Base-by-base conservation (phyloP, 2,797 vertebrate genomes). In the Poecile montanus region DNA sequence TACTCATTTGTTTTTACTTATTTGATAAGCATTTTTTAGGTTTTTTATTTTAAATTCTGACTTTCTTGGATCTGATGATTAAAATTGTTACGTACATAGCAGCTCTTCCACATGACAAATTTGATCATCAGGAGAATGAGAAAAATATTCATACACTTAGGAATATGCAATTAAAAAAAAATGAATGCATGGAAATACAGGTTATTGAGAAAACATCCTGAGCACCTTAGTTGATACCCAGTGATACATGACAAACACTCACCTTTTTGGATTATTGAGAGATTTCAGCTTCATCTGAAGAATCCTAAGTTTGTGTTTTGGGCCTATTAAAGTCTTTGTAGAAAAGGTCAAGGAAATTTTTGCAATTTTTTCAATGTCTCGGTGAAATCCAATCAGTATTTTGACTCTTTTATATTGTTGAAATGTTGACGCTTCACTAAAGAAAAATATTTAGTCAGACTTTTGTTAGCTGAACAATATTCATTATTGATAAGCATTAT, bases 241-340 rank as follows among this genome's bases (percentile, higher is more conserved):
- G 56, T n/a, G 38, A 36, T 38, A 26, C 0, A 2, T 25, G 30
- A 67, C 22, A 45, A 53, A 67, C 53, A 88, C 96, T 96, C 95
- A 98, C 98, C 98, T 98, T 85, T 97, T 76, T 67, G 97, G 95
- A 45, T 97, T 54, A 53, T 96, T 98, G 48, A 98, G 89, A 26
- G 98, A 98, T 91, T 95, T 98, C 86, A 98, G 91, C 70, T 86
- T 96, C 92, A 98, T 96, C 87, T 96, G 89, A 9, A 97, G 96
- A 72, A 98, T 84, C 45, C 72, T 96, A 48, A 98, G 96, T 73
- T 97, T 95, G 63, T 91, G 82, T 27, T 93, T 96, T 18, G 96
- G 86, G 48, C 97, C 97, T 16, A 95, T 68, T 18, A 85, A 23
- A 51, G 91, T 79, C 36, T 79, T 94, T 0, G 96, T 98, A 80